phyloP scores from a whole-genome alignment of 2,888 invertebrate species.

The Galerucella pusilla region DNA sequence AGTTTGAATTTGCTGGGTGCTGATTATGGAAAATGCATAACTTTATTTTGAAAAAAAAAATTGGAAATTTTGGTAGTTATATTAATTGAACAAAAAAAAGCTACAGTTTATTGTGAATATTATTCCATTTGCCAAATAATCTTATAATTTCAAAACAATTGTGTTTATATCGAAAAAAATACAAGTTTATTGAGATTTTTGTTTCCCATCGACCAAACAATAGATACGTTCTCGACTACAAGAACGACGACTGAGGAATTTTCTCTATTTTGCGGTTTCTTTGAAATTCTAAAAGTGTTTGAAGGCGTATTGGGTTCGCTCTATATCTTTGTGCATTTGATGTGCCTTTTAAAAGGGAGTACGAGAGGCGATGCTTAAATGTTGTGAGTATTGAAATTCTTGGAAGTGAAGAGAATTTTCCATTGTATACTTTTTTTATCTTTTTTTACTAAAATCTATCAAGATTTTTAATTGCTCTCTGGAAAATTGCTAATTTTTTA shows the following conservation, averaged over 20 bases:
- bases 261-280: slow-evolving; percentile 62
- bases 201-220: background rate
- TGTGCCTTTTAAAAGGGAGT: slow-evolving; percentile 39
- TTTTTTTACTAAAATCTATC: slow-evolving; percentile 10
- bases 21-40: no score
- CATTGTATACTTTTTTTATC: slow-evolving; percentile 3
- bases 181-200: background rate
- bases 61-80: no score
- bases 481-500: background rate
- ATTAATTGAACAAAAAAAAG: no score
- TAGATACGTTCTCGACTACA: slow-evolving; percentile 29
- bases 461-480: slow-evolving; percentile 13
- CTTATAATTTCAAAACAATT: no score
- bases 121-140: no score
- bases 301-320: slow-evolving; percentile 54
- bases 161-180: no score
- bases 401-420: slow-evolving; percentile 26
- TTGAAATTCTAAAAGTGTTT: slow-evolving; percentile 60
- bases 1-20: no score
- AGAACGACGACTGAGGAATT: slow-evolving; percentile 46
- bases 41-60: no score
- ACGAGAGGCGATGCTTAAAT: slow-evolving; percentile 28
- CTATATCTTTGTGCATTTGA: slow-evolving; percentile 54
- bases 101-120: no score
- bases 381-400: slow-evolving; percentile 40